Conservation (phyloP, 2,113 vertebrate genomes). For the Myocastor coypus region DNA sequence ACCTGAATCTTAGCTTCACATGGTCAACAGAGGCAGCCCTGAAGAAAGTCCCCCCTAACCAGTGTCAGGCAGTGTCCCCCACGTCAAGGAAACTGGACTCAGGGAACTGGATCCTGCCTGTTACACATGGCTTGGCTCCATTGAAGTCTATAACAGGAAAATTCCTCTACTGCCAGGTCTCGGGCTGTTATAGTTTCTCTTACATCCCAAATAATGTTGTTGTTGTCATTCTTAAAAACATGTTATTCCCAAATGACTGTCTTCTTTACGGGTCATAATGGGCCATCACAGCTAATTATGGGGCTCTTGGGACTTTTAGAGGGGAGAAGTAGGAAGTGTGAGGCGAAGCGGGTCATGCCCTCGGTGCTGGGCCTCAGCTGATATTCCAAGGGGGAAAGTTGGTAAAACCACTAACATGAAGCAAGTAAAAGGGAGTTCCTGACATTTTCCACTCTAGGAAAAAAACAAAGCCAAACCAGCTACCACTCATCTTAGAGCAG, state of each 20-base stretch:
- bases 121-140: not conserved
- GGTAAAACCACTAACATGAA: not conserved
- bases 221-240: not conserved
- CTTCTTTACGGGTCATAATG: not conserved
- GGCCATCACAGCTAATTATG: not conserved
- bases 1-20: not conserved
- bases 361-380: not conserved
- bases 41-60: not conserved
- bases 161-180: not conserved
- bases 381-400: not conserved
- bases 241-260: not conserved
- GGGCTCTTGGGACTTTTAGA: not conserved
- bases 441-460: not conserved
- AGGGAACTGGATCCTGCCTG: not conserved
- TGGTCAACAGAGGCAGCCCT: not conserved
- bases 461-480: not conserved
- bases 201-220: not conserved
- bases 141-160: not conserved
- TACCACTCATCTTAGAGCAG: slow-evolving; percentile 85
- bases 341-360: not conserved
- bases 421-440: not conserved
- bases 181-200: not conserved
- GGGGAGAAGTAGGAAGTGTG: not conserved
- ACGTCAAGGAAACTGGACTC: not conserved
- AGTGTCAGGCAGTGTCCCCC: not conserved